A percentile compares a stretch with the other conserved stretches of the same genome.
Evolutionary conservation across 1,140 invertebrate genomes (phyloP).

Genomic region (Ceratitis capitata): DNA sequence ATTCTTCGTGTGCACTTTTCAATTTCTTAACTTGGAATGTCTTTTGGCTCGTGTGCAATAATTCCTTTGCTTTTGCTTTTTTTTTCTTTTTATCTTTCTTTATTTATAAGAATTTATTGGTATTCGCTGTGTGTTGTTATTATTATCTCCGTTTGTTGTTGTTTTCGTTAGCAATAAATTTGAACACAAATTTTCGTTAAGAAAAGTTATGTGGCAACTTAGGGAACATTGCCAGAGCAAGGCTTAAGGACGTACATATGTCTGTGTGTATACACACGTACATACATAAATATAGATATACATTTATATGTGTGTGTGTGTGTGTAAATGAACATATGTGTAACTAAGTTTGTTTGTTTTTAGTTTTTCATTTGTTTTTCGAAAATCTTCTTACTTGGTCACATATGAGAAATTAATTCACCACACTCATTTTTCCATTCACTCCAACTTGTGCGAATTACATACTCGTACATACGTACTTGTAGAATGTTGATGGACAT

Average conservation of each 20-base stretch:
- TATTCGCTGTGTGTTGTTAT: background rate
- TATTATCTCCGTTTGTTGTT: background rate
- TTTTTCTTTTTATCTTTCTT: background rate
- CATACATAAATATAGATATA: too few species aligned
- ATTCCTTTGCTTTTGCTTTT: background rate
- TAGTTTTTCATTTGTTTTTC: too few species aligned
- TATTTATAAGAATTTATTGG: slow-evolving; percentile 7
- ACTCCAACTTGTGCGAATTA: background rate
- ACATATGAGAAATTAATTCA: background rate
- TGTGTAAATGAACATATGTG: background rate
- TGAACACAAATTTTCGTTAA: background rate
- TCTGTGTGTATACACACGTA: background rate
- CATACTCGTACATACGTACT: background rate
- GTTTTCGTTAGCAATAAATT: background rate
- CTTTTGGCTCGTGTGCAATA: background rate
- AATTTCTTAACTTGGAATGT: background rate
- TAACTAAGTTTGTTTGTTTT: too few species aligned
- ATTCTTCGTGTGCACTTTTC: background rate
- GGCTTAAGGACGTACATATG: too few species aligned
- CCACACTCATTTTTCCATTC: background rate
- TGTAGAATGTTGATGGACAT: too few species aligned
- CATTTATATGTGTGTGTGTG: background rate
- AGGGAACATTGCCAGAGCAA: too few species aligned
- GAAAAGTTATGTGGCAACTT: background rate
- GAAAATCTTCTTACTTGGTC: background rate